phyloP scores from a whole-genome alignment of 1,140 invertebrate species.

The Neodiprion fabricii region DNA sequence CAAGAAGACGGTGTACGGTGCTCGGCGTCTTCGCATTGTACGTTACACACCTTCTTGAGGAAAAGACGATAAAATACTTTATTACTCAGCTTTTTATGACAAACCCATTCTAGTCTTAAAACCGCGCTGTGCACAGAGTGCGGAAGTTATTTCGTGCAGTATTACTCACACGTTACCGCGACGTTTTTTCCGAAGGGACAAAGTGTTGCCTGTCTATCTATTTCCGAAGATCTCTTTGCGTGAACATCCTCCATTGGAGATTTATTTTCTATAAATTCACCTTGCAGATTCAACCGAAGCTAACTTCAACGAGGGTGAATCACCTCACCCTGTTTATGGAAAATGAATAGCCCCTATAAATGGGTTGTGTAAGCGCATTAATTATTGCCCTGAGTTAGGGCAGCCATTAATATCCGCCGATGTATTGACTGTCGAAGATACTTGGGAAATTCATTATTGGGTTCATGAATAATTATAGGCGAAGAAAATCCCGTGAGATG shows the following conservation, averaged over 20 bases:
- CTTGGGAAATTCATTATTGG: not conserved
- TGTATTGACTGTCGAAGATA: not conserved
- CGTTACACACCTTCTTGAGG: not conserved
- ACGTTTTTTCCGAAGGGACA: too few species aligned
- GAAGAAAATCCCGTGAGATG: not conserved
- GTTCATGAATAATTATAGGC: conserved; percentile 1
- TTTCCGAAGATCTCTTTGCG: too few species aligned
- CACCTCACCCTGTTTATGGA: not conserved
- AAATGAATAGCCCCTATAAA: not conserved
- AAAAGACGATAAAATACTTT: not conserved
- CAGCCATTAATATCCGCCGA: not conserved
- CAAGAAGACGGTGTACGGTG: not conserved
- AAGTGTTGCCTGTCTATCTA: too few species aligned
- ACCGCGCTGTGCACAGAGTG: too few species aligned
- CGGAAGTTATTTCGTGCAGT: too few species aligned
- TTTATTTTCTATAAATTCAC: too few species aligned
- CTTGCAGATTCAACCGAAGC: too few species aligned
- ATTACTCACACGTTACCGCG: too few species aligned
- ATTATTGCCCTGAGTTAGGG: not conserved
- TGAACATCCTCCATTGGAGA: too few species aligned
- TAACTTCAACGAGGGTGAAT: too few species aligned
- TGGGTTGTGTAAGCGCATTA: not conserved
- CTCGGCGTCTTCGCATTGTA: not conserved
- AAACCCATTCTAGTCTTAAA: not conserved
- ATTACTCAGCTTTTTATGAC: not conserved